Evolutionary conservation across 2,797 vertebrate species (phyloP).

Genomic region (Acipenser ruthenus): DNA sequence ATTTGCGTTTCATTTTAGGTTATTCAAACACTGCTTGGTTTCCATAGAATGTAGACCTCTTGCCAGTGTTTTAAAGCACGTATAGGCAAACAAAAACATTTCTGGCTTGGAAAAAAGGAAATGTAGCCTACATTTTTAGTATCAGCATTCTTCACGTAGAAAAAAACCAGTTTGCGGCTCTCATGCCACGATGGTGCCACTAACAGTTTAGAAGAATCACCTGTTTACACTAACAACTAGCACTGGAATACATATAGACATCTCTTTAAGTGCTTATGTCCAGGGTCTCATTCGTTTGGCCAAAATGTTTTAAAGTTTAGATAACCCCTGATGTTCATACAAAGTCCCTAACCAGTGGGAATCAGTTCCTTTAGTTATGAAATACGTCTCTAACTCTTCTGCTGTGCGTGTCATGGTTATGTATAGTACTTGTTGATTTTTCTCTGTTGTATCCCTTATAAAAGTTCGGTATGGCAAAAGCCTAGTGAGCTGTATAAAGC

Average conservation of each 20-base stretch:
- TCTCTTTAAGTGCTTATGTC: background rate
- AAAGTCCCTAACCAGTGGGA: background rate
- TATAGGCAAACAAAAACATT: slow-evolving; percentile 12
- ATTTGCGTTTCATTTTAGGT: slow-evolving; percentile 51
- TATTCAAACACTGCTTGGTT: slow-evolving; percentile 53
- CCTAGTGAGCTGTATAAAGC: too few species aligned
- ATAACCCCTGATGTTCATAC: background rate
- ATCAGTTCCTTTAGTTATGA: background rate
- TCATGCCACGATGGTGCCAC: slow-evolving; percentile 2
- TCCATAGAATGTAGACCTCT: slow-evolving; percentile 39
- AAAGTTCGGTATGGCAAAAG: too few species aligned
- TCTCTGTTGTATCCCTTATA: too few species aligned
- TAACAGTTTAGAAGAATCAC: background rate
- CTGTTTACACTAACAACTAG: too few species aligned
- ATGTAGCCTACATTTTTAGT: background rate
- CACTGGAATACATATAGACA: too few species aligned
- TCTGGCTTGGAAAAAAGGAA: slow-evolving; percentile 19
- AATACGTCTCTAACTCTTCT: background rate
- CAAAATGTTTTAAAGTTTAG: background rate
- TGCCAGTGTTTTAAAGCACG: slow-evolving; percentile 31
- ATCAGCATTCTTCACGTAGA: background rate
- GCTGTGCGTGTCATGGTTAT: too few species aligned
- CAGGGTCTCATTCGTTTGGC: background rate
- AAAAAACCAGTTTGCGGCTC: background rate
- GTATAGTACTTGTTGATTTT: too few species aligned